phyloP scores from a whole-genome alignment of 2,797 vertebrate species.

The Poeciliopsis infans region DNA sequence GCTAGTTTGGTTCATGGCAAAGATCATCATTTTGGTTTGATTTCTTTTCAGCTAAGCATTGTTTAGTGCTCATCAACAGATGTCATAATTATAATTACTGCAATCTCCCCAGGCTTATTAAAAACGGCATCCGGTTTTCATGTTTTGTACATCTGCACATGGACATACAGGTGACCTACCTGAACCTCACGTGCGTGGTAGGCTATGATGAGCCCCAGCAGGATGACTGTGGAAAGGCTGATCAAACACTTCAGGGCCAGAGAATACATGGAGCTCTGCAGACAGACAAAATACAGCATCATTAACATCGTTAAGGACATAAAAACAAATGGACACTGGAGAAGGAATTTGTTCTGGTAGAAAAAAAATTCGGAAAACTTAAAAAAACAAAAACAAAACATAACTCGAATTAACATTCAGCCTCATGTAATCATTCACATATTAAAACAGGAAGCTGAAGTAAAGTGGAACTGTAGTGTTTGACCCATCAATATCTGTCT shows the following conservation, averaged over 20 bases:
- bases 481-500: constrained; percentile 56
- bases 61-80: constrained; percentile 1
- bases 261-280: constrained; percentile 94
- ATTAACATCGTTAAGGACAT: constrained; percentile 13
- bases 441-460: constrained; percentile 33
- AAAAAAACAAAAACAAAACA: background rate
- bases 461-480: constrained; percentile 36
- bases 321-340: constrained; percentile 14
- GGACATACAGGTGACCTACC: constrained; percentile 76
- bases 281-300: constrained; percentile 48
- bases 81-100: background rate
- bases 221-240: constrained; percentile 95
- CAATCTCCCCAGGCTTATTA: background rate
- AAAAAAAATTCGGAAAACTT: background rate
- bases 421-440: constrained; percentile 11
- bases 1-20: background rate
- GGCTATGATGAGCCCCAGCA: constrained; percentile 96
- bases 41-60: background rate
- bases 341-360: background rate
- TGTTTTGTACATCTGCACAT: background rate
- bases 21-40: background rate
- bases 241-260: constrained; percentile 98
- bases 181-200: constrained; percentile 97
- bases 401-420: constrained; percentile 2
- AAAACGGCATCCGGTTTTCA: background rate